Percentiles rank a stretch among this genome's conserved stretches.
These are phyloP conservation scores for Fulica atra DNA, from an alignment of 2,113 vertebrate species.

Conservation along the genomic window DNA sequence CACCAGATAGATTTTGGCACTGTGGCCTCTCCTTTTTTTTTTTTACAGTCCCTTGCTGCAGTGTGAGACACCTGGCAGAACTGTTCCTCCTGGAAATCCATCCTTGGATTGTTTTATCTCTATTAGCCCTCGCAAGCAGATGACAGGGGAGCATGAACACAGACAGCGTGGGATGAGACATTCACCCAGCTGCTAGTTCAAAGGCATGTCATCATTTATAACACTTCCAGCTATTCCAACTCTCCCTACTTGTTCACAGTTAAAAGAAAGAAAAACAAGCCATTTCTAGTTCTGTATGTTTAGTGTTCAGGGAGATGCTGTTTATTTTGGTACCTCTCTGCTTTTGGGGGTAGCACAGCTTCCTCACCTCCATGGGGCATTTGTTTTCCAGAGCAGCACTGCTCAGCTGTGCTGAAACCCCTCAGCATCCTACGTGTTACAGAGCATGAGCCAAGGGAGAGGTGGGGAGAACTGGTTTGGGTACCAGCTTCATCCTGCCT, in stretches of 20 bases:
- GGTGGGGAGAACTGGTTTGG: not conserved
- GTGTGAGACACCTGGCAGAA: not conserved
- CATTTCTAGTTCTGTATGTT: not conserved
- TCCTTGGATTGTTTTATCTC: slow-evolving; percentile 14
- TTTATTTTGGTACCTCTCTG: not conserved
- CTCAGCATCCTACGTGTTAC: not conserved
- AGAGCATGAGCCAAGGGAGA: not conserved
- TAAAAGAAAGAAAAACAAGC: not conserved
- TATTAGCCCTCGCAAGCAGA: slow-evolving; percentile 26
- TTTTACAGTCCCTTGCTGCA: not conserved
- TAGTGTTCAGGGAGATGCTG: not conserved
- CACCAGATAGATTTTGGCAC: not conserved
- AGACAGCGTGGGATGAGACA: slow-evolving; percentile 56
- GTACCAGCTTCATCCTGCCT: not conserved
- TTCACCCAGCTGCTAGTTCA: slow-evolving; percentile 62
- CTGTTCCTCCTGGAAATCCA: not conserved
- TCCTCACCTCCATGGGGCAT: not conserved
- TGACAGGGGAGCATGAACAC: slow-evolving; percentile 45
- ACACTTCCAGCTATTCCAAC: slow-evolving; percentile 43
- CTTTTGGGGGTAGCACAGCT: accelerated
- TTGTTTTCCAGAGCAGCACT: not conserved
- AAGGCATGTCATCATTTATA: slow-evolving; percentile 51
- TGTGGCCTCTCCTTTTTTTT: not conserved
- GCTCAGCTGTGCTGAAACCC: not conserved
- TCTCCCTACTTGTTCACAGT: not conserved